Evolutionary conservation across 2,888 invertebrate species (phyloP).

Genomic region (Lithophane socia): DNA sequence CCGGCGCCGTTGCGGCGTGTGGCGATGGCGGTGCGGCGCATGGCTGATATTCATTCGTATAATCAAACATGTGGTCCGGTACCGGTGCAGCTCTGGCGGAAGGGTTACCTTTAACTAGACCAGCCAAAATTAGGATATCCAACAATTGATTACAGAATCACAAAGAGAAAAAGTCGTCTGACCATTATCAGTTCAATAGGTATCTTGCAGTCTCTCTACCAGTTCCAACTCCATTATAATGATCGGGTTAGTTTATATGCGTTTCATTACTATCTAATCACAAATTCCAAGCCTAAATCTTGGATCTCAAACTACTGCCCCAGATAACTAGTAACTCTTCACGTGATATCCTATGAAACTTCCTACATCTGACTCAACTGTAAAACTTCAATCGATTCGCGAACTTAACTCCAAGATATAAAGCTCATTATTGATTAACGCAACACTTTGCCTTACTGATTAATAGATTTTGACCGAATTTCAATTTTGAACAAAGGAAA

Average conservation of each 20-base stretch:
- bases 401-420: slow-evolving; percentile 2
- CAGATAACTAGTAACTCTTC: slow-evolving; percentile 20
- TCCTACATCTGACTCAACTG: slow-evolving; percentile 22
- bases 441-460: slow-evolving; percentile 12
- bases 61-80: too few relatives aligned
- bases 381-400: slow-evolving; percentile 18
- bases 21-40: too few relatives aligned
- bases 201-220: too few relatives aligned
- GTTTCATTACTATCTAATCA: slow-evolving; percentile 27
- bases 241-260: neutral
- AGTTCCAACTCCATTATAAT: neutral
- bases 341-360: slow-evolving; percentile 18
- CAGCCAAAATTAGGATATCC: neutral
- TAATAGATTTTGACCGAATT: slow-evolving; percentile 8
- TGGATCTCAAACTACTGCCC: slow-evolving; percentile 15
- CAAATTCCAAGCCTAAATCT: slow-evolving; percentile 21
- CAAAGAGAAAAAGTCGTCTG: neutral
- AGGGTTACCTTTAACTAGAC: neutral
- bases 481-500: neutral
- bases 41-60: too few relatives aligned
- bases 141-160: neutral
- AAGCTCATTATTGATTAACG: slow-evolving; percentile 32
- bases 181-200: neutral
- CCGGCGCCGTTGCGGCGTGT: too few relatives aligned
- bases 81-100: too few relatives aligned